phyloP scores from a whole-genome alignment of 2,797 vertebrate species.

The Enteromius treurensis region DNA sequence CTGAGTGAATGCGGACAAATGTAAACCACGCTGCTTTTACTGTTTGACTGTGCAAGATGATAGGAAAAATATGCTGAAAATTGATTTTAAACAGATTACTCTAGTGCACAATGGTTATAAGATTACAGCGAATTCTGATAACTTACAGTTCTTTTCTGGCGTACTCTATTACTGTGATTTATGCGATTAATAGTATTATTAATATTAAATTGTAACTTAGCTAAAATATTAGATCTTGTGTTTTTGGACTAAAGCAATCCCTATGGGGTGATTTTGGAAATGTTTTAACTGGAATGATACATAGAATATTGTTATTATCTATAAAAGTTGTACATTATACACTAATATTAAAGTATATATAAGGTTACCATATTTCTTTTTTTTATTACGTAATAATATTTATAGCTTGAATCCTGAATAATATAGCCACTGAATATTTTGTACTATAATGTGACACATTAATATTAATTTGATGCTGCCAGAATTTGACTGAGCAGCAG shows the following conservation, averaged over 20 bases:
- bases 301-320: background rate
- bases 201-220: background rate
- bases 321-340: background rate
- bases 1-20: conserved; percentile 43
- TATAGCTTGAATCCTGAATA: background rate
- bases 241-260: background rate
- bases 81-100: conserved; percentile 28
- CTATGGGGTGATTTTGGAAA: background rate
- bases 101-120: background rate
- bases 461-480: background rate
- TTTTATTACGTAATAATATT: background rate
- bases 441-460: background rate
- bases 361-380: background rate
- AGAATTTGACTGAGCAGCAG: background rate
- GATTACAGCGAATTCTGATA: background rate
- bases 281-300: background rate
- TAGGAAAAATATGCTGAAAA: conserved; percentile 37
- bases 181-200: background rate
- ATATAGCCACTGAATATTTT: background rate
- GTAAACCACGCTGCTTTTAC: conserved; percentile 16
- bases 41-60: conserved; percentile 38
- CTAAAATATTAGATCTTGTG: background rate
- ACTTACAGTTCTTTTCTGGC: background rate
- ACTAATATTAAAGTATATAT: background rate
- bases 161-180: background rate